Conservation (phyloP, 2,797 vertebrate species). For the Peromyscus melanophrys region DNA sequence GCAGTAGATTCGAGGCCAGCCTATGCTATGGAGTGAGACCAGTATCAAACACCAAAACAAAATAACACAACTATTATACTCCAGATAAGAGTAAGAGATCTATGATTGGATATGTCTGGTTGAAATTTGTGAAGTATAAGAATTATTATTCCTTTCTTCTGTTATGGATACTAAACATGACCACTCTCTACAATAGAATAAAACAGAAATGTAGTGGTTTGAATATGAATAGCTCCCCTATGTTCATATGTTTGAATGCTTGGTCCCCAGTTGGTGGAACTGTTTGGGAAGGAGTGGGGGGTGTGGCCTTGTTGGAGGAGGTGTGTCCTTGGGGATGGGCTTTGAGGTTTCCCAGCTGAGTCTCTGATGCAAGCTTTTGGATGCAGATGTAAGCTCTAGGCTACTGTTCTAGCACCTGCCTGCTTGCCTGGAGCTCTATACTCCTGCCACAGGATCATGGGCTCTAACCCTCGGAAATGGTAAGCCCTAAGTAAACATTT, state of each 20-base stretch:
- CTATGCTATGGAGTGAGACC: neutral
- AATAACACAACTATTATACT: neutral
- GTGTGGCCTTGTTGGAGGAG: neutral
- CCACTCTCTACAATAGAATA: neutral
- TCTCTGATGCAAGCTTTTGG: neutral
- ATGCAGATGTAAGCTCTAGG: neutral
- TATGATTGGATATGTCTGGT: neutral
- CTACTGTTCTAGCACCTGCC: neutral
- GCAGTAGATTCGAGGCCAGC: neutral
- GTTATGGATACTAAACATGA: neutral
- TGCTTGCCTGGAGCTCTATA: neutral
- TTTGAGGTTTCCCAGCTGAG: neutral
- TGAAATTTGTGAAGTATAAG: neutral
- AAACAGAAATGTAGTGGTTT: neutral
- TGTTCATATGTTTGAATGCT: neutral
- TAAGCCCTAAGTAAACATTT: neutral
- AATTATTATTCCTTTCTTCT: neutral
- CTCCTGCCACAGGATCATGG: too few relatives aligned
- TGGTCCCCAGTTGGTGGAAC: neutral
- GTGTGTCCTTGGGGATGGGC: neutral
- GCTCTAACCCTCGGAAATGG: neutral
- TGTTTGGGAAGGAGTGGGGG: neutral
- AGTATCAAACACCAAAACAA: neutral
- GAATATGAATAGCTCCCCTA: neutral
- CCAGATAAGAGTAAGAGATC: slow-evolving; percentile 16